Evolutionary conservation across 2,888 invertebrate species (phyloP), one percentile per base, ranked within the genome.

Genomic region (Hemistola chrysoprasaria): DNA sequence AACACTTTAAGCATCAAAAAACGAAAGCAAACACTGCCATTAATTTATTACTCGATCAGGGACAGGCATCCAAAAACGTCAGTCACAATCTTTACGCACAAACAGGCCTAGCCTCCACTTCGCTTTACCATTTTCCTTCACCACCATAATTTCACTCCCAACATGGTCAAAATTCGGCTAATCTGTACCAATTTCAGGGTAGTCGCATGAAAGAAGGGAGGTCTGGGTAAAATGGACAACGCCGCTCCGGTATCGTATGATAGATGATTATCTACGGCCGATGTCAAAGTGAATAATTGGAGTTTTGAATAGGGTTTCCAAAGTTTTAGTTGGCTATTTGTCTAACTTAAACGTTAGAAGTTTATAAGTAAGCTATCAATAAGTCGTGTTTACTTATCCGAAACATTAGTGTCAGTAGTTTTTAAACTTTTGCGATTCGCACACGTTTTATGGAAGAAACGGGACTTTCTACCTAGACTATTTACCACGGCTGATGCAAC

Each of bases 271-370:
- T 87, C 85, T 86, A 85, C 76, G 75, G 71, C 60, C 68, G 62
- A 77, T 76, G 86, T 87, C 87, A 85, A 84, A 85, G 80, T 87
- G 87, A 87, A 87, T 87, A 86, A 87, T 87, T 86, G 84, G 78
- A 75, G 71, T 82, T 81, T 78, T 77, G 77, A 74, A 73, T 64
- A 73, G 68, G 65, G 60, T 62, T 71, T 71, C 64, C 56, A 62
- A 63, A 62, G 60, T 70, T 62, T 63, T 56, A 55, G 54, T 51
- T 56, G 59, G 66, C 56, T 65, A 61, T 57, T 57, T 62, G 47
- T 50, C 53, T 46, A 48, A 50, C 39, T 50, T 47, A 44, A 41
- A 22, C 28, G 27, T 11, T 24, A 21, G 24, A 25, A 34, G 22
- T 9, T 29, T 25, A n/a, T 1, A 8, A 29, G n/a, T n/a, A n/a